A percentile compares a stretch with the other conserved stretches of the same genome.
These are phyloP conservation scores for Anoplolepis gracilipes DNA, from an alignment of 1,140 invertebrate genomes.

Conservation along the genomic window DNA sequence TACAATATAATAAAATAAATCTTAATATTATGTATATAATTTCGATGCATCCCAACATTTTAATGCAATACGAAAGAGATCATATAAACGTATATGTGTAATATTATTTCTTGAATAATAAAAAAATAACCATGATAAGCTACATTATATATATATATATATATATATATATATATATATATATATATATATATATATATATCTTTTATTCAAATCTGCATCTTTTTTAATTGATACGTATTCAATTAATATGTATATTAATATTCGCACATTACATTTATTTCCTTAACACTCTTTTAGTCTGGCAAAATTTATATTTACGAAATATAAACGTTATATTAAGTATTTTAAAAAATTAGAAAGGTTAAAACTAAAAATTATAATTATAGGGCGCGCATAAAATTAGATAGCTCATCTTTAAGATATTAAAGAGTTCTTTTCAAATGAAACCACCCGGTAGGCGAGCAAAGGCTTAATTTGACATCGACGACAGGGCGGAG, in stretches of 20 bases:
- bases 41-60: background rate
- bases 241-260: background rate
- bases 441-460: slow-evolving; percentile 19
- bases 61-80: background rate
- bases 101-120: background rate
- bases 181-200: too few relatives aligned
- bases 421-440: background rate
- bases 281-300: too few relatives aligned
- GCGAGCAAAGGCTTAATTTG: slow-evolving; percentile 54
- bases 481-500: slow-evolving; percentile 19
- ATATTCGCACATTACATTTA: background rate
- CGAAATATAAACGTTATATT: background rate
- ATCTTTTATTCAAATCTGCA: background rate
- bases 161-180: too few relatives aligned
- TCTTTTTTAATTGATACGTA: background rate
- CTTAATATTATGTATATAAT: slow-evolving; percentile 23
- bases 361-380: background rate
- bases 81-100: background rate
- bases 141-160: too few relatives aligned
- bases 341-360: background rate
- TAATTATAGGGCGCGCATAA: slow-evolving; percentile 4
- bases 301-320: background rate
- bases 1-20: background rate
- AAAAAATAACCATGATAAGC: background rate
- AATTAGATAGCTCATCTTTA: slow-evolving; percentile 23